Evolutionary conservation across 2,113 vertebrate species (phyloP).

Genomic region (Camelus bactrianus): DNA sequence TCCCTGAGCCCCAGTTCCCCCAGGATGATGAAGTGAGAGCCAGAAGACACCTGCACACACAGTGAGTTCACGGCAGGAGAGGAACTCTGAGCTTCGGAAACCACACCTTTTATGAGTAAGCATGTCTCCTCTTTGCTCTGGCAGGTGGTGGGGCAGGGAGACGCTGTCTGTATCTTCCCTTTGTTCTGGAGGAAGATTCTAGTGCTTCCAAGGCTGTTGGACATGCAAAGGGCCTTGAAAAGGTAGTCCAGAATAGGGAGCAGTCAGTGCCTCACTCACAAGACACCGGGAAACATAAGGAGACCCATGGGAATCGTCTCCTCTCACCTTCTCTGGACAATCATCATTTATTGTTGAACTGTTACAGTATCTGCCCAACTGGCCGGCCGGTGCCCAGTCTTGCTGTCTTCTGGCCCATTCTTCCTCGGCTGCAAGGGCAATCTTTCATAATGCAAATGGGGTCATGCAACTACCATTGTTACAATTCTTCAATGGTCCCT

Average conservation of each 20-base stretch:
- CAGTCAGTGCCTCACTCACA: neutral
- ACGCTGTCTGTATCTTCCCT: neutral
- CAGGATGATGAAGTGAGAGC: neutral
- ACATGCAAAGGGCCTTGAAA: neutral
- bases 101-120: neutral
- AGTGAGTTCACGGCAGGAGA: neutral
- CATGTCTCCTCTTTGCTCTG: neutral
- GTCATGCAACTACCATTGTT: neutral
- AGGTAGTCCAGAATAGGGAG: neutral
- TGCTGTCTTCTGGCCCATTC: neutral
- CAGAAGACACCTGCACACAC: neutral
- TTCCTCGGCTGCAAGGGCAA: neutral
- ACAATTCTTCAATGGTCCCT: neutral
- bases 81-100: no score
- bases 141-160: neutral
- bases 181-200: neutral
- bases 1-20: neutral
- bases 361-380: neutral
- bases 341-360: neutral
- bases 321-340: neutral
- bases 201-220: neutral
- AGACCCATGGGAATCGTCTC: neutral
- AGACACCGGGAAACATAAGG: neutral
- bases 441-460: neutral
- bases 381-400: neutral